Evolutionary conservation across 1,140 invertebrate species (phyloP), one percentile per base, ranked within the genome.

Genomic region (Prorops nasuta): DNA sequence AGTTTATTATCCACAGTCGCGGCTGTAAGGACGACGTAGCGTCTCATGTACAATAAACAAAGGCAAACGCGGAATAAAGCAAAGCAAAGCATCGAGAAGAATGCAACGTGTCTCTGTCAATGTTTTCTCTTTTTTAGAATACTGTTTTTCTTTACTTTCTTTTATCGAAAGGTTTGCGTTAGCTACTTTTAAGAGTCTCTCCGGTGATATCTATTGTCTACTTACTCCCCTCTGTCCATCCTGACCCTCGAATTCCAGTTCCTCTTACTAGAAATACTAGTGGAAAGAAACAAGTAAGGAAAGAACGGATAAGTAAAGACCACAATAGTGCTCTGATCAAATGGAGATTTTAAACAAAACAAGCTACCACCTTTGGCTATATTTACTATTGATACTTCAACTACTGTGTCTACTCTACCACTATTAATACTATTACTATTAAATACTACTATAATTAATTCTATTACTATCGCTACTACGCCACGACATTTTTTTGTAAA

Each of bases 31-130:
- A 53, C 41, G 38, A 44, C 63, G 51, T 59, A 48, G 56, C 43
- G 37, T n/a, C n/a, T 56, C 56, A 35, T 67, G 60, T 69, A 66
- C 55, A 68, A 53, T 56, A 38, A 21, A 21, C 44, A 49, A 51
- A 40, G 14, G 39, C 28, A 55, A 41, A 43, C 38, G 20, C n/a
- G 34, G 44, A 37, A 35, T 28, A 42, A 39, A 17, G 19, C 20
- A n/a, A 43, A 38, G 22, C 41, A 19, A 54, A 47, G 38, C 14
- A 44, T 58, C 44, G 49, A 38, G 36, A 56, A 53, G 43, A 50
- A 60, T 63, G 54, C 49, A 51, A 54, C 54, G n/a, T n/a, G 56
- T 64, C 64, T 55, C 66, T 63, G 59, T 66, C 44, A 54, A 58
- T 56, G 56, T 64, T 69, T 68, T 63, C 12, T 28, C 12, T 28